These are phyloP conservation scores for Phalacrocorax brasilianus DNA, from an alignment of 2,113 vertebrate genomes.

Conservation along the genomic window DNA sequence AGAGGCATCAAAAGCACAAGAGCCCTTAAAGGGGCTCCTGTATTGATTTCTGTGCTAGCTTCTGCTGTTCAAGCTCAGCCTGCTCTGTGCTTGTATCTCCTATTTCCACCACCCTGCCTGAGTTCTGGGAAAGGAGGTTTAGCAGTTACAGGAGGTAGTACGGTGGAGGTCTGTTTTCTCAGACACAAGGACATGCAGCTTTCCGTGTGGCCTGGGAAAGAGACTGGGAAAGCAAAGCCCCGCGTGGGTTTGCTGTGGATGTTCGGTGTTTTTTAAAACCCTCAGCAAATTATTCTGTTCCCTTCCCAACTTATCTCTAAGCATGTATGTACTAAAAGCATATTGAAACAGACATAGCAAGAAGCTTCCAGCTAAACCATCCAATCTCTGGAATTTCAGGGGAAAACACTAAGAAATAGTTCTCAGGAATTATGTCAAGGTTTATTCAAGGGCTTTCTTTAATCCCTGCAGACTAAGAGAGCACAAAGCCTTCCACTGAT, in stretches of 20 bases:
- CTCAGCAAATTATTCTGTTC: background rate
- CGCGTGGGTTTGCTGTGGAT: background rate
- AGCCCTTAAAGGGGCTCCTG: background rate
- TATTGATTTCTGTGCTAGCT: background rate
- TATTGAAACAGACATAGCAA: background rate
- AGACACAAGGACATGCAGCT: background rate
- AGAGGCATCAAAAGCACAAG: background rate
- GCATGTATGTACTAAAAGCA: background rate
- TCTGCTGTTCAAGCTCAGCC: background rate
- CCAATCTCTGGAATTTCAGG: background rate
- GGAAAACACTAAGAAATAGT: background rate
- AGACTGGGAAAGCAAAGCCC: background rate
- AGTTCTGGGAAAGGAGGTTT: background rate
- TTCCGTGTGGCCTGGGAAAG: background rate
- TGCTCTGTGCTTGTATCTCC: background rate
- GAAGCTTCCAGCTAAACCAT: background rate
- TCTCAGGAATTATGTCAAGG: constrained; percentile 43
- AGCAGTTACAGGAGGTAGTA: background rate
- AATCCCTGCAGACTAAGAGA: constrained; percentile 23
- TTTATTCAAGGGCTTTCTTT: constrained; percentile 59
- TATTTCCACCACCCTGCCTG: background rate
- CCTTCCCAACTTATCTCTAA: background rate
- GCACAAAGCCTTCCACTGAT: constrained; percentile 18
- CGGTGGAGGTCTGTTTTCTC: background rate
- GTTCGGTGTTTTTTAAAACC: background rate